Evolutionary conservation across 2,888 invertebrate species (phyloP).

Genomic region (Capitulum mitella): DNA sequence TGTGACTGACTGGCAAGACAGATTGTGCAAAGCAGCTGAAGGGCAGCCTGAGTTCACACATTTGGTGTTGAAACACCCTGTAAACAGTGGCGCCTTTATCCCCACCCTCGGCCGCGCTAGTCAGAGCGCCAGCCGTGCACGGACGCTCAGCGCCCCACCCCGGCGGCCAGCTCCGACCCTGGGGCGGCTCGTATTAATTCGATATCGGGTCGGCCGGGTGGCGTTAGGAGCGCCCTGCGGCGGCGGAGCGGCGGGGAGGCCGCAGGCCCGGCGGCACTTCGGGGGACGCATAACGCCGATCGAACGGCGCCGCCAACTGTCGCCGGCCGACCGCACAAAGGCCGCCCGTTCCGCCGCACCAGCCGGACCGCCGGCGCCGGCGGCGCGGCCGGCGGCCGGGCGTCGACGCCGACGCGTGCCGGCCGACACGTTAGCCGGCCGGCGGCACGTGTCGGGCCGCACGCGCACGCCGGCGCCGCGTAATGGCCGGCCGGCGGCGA

Average conservation of each 20-base stretch:
- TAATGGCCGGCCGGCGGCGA: not conserved
- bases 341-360: not conserved
- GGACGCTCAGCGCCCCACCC: too few relatives aligned
- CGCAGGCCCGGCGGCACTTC: too few relatives aligned
- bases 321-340: not conserved
- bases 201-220: not conserved
- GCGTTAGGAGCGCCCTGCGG: too few relatives aligned
- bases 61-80: too few relatives aligned
- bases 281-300: conserved; percentile 13
- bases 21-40: too few relatives aligned
- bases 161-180: not conserved
- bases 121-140: too few relatives aligned
- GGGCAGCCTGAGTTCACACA: too few relatives aligned
- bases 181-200: not conserved
- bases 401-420: not conserved
- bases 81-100: too few relatives aligned
- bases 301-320: conserved; percentile 2
- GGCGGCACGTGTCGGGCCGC: not conserved
- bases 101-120: too few relatives aligned
- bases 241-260: too few relatives aligned
- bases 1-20: too few relatives aligned
- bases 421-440: not conserved
- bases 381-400: not conserved
- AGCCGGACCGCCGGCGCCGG: not conserved
- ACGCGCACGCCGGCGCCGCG: not conserved